A percentile compares a stretch with the other conserved stretches of the same genome.
Evolutionary conservation across 1,140 invertebrate genomes (phyloP).

Genomic region (Leptopilina clavipes): DNA sequence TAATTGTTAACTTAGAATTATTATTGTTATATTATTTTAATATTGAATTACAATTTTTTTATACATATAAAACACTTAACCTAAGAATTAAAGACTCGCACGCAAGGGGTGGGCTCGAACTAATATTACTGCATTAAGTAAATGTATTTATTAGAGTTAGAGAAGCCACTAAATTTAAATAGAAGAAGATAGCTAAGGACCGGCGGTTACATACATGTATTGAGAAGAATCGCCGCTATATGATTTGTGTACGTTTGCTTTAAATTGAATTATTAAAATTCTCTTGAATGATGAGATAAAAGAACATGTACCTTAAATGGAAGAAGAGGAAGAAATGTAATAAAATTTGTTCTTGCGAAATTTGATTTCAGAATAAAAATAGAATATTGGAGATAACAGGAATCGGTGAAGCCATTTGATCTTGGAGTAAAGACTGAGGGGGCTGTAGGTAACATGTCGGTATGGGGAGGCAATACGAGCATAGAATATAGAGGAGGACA

Average conservation of each 20-base stretch:
- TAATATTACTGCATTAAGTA: no score
- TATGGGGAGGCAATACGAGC: constrained; percentile 71
- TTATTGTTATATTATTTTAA: no score
- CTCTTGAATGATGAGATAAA: not conserved
- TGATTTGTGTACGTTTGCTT: not conserved
- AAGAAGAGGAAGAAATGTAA: constrained; percentile 47
- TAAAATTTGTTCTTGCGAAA: constrained; percentile 68
- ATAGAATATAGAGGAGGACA: constrained; percentile 71
- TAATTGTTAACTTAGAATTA: no score
- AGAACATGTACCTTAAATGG: not conserved
- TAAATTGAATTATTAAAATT: not conserved
- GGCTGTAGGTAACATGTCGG: constrained; percentile 71
- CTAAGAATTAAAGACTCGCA: no score
- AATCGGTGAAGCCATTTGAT: constrained; percentile 76
- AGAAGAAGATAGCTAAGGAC: no score
- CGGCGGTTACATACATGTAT: no score
- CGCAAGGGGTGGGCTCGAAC: no score
- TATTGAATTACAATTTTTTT: no score
- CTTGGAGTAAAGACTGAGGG: constrained; percentile 61
- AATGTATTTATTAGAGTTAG: no score
- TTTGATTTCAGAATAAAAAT: constrained; percentile 75
- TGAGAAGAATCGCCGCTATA: no score
- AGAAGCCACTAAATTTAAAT: no score
- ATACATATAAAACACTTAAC: no score
- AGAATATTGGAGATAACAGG: constrained; percentile 73